Base-by-base conservation (phyloP, 2,888 invertebrate species). In the Xestia sexstrigata region DNA sequence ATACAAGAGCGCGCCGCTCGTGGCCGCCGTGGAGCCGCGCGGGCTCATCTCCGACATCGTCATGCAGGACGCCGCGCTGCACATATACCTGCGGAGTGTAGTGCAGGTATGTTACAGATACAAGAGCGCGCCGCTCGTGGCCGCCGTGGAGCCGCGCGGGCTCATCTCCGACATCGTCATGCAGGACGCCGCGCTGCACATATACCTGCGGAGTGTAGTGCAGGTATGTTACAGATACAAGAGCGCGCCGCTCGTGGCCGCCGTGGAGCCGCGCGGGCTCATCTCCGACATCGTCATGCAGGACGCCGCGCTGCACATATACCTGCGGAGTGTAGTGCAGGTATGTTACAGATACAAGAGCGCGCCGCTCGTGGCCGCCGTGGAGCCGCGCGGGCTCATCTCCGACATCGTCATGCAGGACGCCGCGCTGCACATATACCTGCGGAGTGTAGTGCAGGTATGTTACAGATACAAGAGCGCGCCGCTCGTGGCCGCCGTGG, bases 21-120 rank as follows among this genome's bases (percentile, higher is more conserved):
- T 90, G n/a, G 95, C 95, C 26, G 93, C 93, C 76, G 87, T 98
- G 6, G 98, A 98, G 90, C 97, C 98, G 78, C 98, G 83, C 97
- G 99, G 99, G 0, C 97, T 99, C 69, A 98, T 99, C 74, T 98
- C 98, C 0, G 98, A 99, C 90, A 98, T 99, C 13, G 97, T 97
- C 77, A 98, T 99, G 79, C 98, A 98, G 74, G 98, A 98, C 89
- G 99, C 99, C 62, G 98, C 98, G 49, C 98, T 98, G 83, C 97
- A 98, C 77, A 97, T 99, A 67, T 99, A 98, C 65, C 96, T 99
- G 74, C 97, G 99, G 84, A 99, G 99, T 81, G 97, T 99, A 74
- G 97, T 99, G 20, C 98, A 98, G 97, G 99, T 60, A 30, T 42
- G 42, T 42, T 42, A 42, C 42, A 42, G 42, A 58, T 26, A 90